Conservation (phyloP, 2,797 vertebrate genomes). For the Pseudochirops corinnae region DNA sequence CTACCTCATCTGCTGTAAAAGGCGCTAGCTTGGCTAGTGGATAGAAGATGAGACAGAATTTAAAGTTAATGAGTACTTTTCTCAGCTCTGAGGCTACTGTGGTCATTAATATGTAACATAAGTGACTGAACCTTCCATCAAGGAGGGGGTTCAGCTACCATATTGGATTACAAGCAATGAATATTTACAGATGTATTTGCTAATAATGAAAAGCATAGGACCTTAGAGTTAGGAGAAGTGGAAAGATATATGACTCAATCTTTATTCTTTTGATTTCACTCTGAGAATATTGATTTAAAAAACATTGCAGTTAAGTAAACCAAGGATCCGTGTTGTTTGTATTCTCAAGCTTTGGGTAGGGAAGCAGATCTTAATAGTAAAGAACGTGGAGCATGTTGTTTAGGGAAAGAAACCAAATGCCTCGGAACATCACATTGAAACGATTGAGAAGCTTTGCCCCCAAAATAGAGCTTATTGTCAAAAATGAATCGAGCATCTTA, state of each 20-base stretch:
- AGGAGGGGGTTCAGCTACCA: not conserved
- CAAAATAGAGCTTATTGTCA: constrained; percentile 40
- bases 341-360: constrained; percentile 28
- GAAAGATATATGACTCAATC: not conserved
- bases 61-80: not conserved
- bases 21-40: not conserved
- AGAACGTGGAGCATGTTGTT: constrained; percentile 7
- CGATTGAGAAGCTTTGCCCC: constrained; percentile 22
- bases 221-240: not conserved
- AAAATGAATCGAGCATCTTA: constrained; percentile 10
- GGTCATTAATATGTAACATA: not conserved
- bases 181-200: not conserved
- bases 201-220: not conserved
- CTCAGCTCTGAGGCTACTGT: not conserved
- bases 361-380: constrained; percentile 35
- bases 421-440: constrained; percentile 22
- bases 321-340: not conserved
- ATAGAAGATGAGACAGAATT: not conserved
- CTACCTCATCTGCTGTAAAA: constrained; percentile 23
- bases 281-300: not conserved
- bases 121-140: not conserved
- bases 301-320: not conserved
- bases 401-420: constrained; percentile 13
- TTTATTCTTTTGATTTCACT: constrained; percentile 13
- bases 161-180: not conserved